A percentile compares a stretch with the other conserved stretches of the same genome.
Conservation (phyloP, 2,113 vertebrate genomes). For the Ptyas mucosa region DNA sequence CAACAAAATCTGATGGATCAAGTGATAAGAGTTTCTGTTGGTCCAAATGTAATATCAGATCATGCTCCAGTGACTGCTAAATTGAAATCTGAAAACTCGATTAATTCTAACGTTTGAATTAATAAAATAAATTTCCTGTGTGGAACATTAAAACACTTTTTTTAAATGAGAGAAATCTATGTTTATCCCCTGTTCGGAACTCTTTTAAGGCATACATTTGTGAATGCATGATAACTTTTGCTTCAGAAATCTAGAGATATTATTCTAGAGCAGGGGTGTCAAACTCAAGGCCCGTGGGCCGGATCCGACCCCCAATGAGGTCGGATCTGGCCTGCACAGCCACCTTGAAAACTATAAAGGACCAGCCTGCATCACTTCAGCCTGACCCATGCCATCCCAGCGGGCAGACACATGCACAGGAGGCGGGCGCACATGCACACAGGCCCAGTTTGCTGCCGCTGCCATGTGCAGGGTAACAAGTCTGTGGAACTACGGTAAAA, state of each 20-base stretch:
- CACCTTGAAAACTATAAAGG: too few species aligned
- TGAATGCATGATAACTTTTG: neutral
- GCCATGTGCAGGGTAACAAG: too few species aligned
- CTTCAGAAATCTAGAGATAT: neutral
- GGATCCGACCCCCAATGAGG: too few species aligned
- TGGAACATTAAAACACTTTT: neutral
- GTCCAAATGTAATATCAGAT: neutral
- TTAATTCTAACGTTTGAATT: neutral
- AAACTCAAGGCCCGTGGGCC: too few species aligned
- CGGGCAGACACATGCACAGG: too few species aligned
- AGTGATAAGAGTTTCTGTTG: neutral
- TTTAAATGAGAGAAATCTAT: neutral
- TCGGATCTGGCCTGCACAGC: too few species aligned
- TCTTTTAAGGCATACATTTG: neutral
- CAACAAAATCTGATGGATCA: neutral
- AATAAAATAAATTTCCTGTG: neutral
- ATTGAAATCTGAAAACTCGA: neutral
- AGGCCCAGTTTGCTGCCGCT: too few species aligned
- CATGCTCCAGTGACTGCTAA: neutral
- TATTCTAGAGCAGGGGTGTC: neutral
- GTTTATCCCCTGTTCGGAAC: neutral
- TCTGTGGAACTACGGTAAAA: too few species aligned
- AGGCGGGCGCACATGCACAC: too few species aligned
- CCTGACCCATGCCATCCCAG: too few species aligned
- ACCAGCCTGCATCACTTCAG: too few species aligned